Base-by-base conservation (phyloP, 1,140 invertebrate genomes). In the Rhynchophorus ferrugineus region DNA sequence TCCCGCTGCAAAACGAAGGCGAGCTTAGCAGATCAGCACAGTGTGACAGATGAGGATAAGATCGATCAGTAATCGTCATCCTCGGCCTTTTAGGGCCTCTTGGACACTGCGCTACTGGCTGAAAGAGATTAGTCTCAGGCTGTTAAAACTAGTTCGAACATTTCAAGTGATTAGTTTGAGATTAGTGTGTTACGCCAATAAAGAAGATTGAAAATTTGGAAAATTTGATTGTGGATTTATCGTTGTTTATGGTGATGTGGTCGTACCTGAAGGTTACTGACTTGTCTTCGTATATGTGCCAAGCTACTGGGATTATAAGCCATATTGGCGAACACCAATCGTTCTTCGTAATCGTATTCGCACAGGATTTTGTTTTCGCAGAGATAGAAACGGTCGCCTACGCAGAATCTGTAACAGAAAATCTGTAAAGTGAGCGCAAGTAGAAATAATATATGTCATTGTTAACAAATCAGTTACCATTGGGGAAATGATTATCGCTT, bases 301-400 rank as follows among this genome's bases (percentile, higher is more conserved):
- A 92, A 71, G 35, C 85, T 87, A 61, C 82, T 87, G 37, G 89
- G 88, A 69, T 90, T 89, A 61, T 87, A 83, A n/a, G 85, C 84
- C 82, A 91, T 85, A 70, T 83, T 90, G 18, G 89, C 89, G 67
- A 91, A 93, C 49, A 91, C 83, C 69, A 91, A 78, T 61, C 89
- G 73, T 70, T 94, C 91, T 69, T 94, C 89, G 72, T 94, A 95
- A 72, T 95, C 91, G 70, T 91, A 91, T 69, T 94, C 89, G 73
- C 91, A 95, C 1, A 95, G 78, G 57, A 95, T 92, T 73, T 91
- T 91, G 74, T 93, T 94, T 71, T 94, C 89, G 72, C 86, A 91
- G 57, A 94, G 72, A 70, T 91, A 94, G 71, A 92, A 95, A 61
- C 87, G 78, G 68, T 95, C 91, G 2, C 91, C 91, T 3, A 95